Evolutionary conservation across 2,113 vertebrate genomes (phyloP).

Genomic region (human (Homo sapiens)): DNA sequence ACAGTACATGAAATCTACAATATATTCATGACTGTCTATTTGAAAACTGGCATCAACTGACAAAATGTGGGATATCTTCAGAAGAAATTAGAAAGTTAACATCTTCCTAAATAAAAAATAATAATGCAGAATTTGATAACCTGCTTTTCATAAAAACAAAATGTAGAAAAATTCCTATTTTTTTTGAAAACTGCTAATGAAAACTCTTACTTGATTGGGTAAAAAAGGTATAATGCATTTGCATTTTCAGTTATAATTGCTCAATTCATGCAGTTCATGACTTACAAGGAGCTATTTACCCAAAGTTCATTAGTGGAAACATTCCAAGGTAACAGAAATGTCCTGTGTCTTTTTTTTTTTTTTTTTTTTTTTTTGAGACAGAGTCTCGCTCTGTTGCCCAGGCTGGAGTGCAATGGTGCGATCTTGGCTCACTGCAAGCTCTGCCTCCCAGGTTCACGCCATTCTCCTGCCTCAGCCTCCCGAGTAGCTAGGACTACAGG

Average conservation of each 20-base stretch:
- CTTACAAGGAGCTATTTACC: background rate
- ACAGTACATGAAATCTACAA: background rate
- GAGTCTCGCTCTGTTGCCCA: no score
- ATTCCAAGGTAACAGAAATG: background rate
- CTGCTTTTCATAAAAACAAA: background rate
- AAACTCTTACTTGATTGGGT: background rate
- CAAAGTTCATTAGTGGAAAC: background rate
- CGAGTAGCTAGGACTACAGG: no score
- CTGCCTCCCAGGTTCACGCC: no score
- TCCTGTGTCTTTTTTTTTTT: background rate
- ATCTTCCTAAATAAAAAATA: background rate
- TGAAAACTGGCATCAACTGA: slow-evolving; percentile 22
- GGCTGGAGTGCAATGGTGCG: no score
- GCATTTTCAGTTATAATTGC: background rate
- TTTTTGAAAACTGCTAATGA: background rate
- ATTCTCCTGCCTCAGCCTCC: no score
- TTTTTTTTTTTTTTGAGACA: no score
- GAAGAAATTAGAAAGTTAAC: background rate
- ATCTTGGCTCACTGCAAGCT: no score
- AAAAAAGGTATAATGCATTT: background rate
- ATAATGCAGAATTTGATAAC: background rate
- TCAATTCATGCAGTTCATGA: background rate
- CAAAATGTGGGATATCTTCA: background rate
- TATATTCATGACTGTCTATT: background rate
- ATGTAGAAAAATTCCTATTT: background rate